Evolutionary conservation across 2,888 invertebrate genomes (phyloP).

Genomic region (Drepana falcataria): DNA sequence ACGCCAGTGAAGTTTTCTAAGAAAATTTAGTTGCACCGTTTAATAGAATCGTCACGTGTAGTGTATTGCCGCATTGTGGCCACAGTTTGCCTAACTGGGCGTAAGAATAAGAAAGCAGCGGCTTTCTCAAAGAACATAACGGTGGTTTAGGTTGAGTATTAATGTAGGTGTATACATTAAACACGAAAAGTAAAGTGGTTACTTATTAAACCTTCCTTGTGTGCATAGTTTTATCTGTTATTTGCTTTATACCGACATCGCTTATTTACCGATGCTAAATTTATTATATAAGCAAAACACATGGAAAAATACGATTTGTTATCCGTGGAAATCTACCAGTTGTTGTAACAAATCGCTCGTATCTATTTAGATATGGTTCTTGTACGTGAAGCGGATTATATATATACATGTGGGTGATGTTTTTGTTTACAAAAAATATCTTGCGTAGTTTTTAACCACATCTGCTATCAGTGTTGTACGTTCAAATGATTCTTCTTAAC

Average conservation of each 20-base stretch:
- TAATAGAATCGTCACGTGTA: constrained; percentile 50
- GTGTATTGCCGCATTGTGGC: constrained; percentile 18
- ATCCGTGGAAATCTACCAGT: constrained; percentile 34
- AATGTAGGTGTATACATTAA: background rate
- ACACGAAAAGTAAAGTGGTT: too few relatives aligned
- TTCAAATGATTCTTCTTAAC: background rate
- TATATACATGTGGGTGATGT: constrained; percentile 24
- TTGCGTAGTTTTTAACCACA: background rate
- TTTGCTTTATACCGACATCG: constrained; percentile 13
- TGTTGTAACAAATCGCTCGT: constrained; percentile 21
- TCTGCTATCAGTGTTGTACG: background rate
- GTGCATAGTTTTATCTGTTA: constrained; percentile 11
- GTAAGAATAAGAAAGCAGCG: too few relatives aligned
- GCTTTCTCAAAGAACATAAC: too few relatives aligned
- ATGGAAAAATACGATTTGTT: constrained; percentile 21
- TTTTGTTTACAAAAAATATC: constrained; percentile 10
- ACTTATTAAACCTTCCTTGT: too few relatives aligned
- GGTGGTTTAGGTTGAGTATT: background rate
- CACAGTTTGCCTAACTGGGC: constrained; percentile 3
- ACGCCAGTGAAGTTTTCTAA: constrained; percentile 37
- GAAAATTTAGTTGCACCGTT: constrained; percentile 36
- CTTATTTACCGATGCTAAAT: constrained; percentile 25
- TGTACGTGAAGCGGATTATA: constrained; percentile 24
- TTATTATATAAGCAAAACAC: constrained; percentile 20
- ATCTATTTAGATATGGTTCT: constrained; percentile 19